Evolutionary conservation across 2,888 invertebrate genomes (phyloP), one percentile per base, ranked within the genome.

Genomic region (Fragum fragum): DNA sequence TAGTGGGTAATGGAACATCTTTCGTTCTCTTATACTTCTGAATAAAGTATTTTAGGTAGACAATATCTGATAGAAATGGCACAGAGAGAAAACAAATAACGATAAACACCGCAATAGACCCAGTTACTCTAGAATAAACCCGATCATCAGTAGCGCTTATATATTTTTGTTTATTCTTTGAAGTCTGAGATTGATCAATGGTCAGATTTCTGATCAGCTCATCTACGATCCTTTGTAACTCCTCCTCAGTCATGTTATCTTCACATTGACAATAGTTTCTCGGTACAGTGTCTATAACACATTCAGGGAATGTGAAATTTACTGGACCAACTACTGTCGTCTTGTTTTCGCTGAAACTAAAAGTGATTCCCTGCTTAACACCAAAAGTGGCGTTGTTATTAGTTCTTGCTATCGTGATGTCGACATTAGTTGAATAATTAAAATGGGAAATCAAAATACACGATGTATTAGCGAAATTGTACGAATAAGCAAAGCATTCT

Each of bases 101-200:
- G 3, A 57, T 57, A 28, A 14, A 29, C 18, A 36, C 36, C 16
- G 63, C 63, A 3, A 63, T 16, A 5, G 63, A 6, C 5, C 63
- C 63, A 1, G 32, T 63, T n/a, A 63, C 32, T 36, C 21, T 63
- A 14, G 63, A 63, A 29, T n/a, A 32, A 0, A 36, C 16, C 14
- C 63, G 32, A 9, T 63, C 63, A n/a, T 63, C 63, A 14, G 26
- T 6, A 3, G 36, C 2, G 28, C 63, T 32, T 11, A 36, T 21
- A 36, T 63, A 63, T 21, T 36, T 63, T 36, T 36, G 63, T 63
- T 63, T 63, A 36, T 36, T 63, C 36, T 63, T 63, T 16, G n/a
- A 36, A 3, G 63, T 63, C 32, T 26, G 32, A 18, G 32, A 29
- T 28, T 32, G 36, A n/a, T 63, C 63, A 28, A 63, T 63, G 9